These are phyloP conservation scores for Zaprionus nigranus DNA, from an alignment of 1,140 invertebrate genomes.

Conservation along the genomic window DNA sequence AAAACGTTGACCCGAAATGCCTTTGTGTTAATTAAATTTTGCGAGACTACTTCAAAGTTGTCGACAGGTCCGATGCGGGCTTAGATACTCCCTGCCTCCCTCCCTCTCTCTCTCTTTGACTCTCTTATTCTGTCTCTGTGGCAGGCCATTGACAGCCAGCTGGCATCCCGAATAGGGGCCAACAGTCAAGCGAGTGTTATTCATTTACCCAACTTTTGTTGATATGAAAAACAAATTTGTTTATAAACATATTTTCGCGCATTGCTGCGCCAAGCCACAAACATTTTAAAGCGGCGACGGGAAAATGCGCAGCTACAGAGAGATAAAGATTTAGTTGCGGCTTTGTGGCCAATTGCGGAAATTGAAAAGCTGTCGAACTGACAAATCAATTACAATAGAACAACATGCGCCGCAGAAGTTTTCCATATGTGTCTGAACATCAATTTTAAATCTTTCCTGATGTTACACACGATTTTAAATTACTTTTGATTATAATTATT, in stretches of 20 bases:
- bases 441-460: not conserved
- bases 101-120: not conserved
- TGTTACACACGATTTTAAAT: no score
- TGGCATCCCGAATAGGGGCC: slow-evolving; percentile 19
- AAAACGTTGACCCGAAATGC: slow-evolving; percentile 67
- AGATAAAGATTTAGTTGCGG: not conserved
- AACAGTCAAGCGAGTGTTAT: slow-evolving; percentile 32
- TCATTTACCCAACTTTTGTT: slow-evolving; percentile 43
- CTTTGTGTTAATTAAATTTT: slow-evolving; percentile 79
- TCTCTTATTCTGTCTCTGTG: slow-evolving; percentile 33
- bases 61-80: slow-evolving; percentile 27
- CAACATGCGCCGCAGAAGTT: slow-evolving; percentile 10
- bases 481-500: no score
- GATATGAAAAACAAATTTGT: slow-evolving; percentile 54
- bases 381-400: not conserved
- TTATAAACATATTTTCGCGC: slow-evolving; percentile 55
- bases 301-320: not conserved
- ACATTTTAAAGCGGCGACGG: slow-evolving; percentile 1
- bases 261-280: slow-evolving; percentile 34
- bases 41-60: slow-evolving; percentile 72
- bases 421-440: not conserved
- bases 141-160: slow-evolving; percentile 50
- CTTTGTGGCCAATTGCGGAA: not conserved
- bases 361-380: not conserved
- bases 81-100: not conserved